Conservation (phyloP, 2,888 invertebrate genomes). For the Hydraecia micacea region DNA sequence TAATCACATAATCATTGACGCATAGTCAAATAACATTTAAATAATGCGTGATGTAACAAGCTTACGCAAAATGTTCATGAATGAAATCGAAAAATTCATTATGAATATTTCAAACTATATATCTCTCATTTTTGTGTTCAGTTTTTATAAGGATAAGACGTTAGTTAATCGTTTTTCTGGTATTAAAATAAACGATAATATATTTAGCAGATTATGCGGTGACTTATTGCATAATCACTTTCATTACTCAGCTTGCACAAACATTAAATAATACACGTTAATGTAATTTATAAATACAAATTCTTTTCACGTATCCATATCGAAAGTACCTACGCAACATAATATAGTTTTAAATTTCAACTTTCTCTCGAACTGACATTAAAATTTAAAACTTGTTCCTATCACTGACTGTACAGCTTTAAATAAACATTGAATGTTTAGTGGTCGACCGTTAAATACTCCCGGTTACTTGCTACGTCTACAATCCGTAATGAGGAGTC, state of each 20-base stretch:
- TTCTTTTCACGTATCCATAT: slow-evolving; percentile 77
- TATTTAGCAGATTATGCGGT: background rate
- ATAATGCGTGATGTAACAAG: slow-evolving; percentile 1
- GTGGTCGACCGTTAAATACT: slow-evolving; percentile 85
- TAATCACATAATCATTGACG: background rate
- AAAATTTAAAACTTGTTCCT: slow-evolving; percentile 89
- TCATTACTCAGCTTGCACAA: slow-evolving; percentile 19
- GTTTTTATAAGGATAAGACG: slow-evolving; percentile 3
- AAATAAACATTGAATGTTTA: slow-evolving; percentile 82
- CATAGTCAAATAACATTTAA: background rate
- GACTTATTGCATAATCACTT: slow-evolving; percentile 28
- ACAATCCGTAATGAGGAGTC: slow-evolving; percentile 82
- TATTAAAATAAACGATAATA: background rate
- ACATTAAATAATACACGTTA: slow-evolving; percentile 50
- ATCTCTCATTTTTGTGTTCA: background rate
- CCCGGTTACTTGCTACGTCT: slow-evolving; percentile 77
- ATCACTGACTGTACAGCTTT: slow-evolving; percentile 78
- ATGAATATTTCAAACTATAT: background rate
- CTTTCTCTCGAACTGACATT: slow-evolving; percentile 86
- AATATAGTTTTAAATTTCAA: slow-evolving; percentile 75
- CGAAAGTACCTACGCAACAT: slow-evolving; percentile 78
- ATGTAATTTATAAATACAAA: slow-evolving; percentile 58
- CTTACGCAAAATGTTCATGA: background rate
- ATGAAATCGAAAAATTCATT: background rate
- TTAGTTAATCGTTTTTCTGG: background rate